Evolutionary conservation across 2,113 vertebrate genomes (phyloP).

Genomic region (Seriola aureovittata): DNA sequence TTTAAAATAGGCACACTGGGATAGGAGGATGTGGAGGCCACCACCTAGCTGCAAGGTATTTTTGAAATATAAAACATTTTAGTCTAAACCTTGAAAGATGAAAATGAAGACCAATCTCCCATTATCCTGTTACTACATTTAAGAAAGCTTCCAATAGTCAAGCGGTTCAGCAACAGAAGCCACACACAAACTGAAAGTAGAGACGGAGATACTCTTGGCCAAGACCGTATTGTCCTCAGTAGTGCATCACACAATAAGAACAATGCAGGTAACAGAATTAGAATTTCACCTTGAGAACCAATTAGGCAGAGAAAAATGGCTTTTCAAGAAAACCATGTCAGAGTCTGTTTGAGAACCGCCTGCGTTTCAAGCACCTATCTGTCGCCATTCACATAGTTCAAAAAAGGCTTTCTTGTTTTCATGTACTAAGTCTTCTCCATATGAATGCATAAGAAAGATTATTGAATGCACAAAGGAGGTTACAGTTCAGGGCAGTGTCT

Average conservation of each 20-base stretch:
- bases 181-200: slow-evolving; percentile 6
- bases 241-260: slow-evolving; percentile 3
- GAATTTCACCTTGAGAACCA: slow-evolving; percentile 27
- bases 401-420: neutral
- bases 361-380: neutral
- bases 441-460: neutral
- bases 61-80: neutral
- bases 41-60: neutral
- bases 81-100: neutral
- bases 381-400: neutral
- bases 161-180: neutral
- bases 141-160: neutral
- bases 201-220: slow-evolving; percentile 2
- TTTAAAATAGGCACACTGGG: neutral
- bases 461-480: slow-evolving; percentile 8
- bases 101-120: neutral
- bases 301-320: slow-evolving; percentile 33
- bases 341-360: slow-evolving; percentile 14
- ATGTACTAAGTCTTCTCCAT: neutral
- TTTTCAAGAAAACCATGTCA: slow-evolving; percentile 34
- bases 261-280: slow-evolving; percentile 5
- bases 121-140: neutral
- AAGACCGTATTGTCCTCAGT: neutral
- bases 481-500: neutral
- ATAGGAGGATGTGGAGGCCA: neutral